Conservation (phyloP, 2,797 vertebrate genomes). For the Sebastes umbrosus region DNA sequence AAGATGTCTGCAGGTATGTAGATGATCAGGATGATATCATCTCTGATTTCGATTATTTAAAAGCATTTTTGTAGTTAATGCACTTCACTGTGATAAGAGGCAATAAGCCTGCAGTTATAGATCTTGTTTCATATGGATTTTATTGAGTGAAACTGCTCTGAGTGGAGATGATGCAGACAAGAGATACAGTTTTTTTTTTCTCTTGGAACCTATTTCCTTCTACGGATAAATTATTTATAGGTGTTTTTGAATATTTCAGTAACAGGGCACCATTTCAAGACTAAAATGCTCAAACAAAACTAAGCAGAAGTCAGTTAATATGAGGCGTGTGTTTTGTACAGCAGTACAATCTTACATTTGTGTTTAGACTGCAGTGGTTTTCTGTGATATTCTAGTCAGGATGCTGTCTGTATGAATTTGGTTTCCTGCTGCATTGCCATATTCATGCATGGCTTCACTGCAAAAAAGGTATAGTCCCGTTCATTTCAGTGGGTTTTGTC, state of each 20-base stretch:
- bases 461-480: constrained; percentile 47
- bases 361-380: constrained; percentile 58
- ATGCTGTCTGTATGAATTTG: constrained; percentile 58
- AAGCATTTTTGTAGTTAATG: background rate
- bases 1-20: constrained; percentile 78
- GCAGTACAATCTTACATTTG: constrained; percentile 19
- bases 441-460: constrained; percentile 67
- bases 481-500: constrained; percentile 43
- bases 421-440: constrained; percentile 73
- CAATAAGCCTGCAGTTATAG: constrained; percentile 14
- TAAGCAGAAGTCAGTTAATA: constrained; percentile 39
- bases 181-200: constrained; percentile 46
- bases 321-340: constrained; percentile 3
- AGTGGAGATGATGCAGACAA: constrained; percentile 52
- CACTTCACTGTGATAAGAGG: background rate
- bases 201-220: constrained; percentile 77
- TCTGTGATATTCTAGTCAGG: constrained; percentile 47
- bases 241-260: constrained; percentile 84
- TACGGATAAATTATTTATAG: constrained; percentile 82
- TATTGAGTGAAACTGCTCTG: constrained; percentile 33
- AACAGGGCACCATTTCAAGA: constrained; percentile 73
- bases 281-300: constrained; percentile 67
- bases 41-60: background rate
- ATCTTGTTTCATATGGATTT: constrained; percentile 16
- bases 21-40: constrained; percentile 1